Evolutionary conservation across 2,888 invertebrate genomes (phyloP).

Genomic region (Allolobophora icterica): DNA sequence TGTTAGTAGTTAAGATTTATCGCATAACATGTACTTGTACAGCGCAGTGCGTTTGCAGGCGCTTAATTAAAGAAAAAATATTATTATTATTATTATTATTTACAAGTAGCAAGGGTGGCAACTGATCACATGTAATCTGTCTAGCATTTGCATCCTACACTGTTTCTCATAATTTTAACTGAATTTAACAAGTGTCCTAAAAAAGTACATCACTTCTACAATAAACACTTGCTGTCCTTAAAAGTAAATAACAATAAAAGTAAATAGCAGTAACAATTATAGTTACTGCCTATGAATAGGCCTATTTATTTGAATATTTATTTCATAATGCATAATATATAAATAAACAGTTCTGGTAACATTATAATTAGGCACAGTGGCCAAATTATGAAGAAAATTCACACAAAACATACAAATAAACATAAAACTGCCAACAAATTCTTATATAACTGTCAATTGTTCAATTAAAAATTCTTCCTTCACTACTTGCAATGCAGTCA

Average conservation of each 20-base stretch:
- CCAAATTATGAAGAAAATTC: conserved; percentile 17
- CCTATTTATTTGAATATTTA: not conserved
- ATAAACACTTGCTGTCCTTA: not conserved
- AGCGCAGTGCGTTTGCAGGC: too few species aligned
- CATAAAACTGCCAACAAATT: not conserved
- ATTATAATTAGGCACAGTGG: not conserved
- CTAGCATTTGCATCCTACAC: not conserved
- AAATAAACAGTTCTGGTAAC: not conserved
- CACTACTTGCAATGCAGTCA: not conserved
- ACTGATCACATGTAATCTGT: not conserved
- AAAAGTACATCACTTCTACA: not conserved
- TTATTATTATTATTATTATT: too few species aligned
- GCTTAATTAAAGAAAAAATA: too few species aligned
- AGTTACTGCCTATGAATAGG: conserved; percentile 9
- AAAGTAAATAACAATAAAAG: not conserved
- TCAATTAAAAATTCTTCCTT: not conserved
- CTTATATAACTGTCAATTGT: not conserved
- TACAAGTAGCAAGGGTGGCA: not conserved
- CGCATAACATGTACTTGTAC: too few species aligned
- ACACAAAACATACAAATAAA: not conserved
- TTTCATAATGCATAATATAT: not conserved
- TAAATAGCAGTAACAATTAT: conserved; percentile 6
- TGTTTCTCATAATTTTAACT: not conserved
- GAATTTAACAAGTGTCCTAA: not conserved
- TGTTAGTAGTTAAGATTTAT: too few species aligned